A percentile compares a stretch with the other conserved stretches of the same genome.
Evolutionary conservation across 2,113 vertebrate species (phyloP).

Genomic region (Gadus chalcogrammus): DNA sequence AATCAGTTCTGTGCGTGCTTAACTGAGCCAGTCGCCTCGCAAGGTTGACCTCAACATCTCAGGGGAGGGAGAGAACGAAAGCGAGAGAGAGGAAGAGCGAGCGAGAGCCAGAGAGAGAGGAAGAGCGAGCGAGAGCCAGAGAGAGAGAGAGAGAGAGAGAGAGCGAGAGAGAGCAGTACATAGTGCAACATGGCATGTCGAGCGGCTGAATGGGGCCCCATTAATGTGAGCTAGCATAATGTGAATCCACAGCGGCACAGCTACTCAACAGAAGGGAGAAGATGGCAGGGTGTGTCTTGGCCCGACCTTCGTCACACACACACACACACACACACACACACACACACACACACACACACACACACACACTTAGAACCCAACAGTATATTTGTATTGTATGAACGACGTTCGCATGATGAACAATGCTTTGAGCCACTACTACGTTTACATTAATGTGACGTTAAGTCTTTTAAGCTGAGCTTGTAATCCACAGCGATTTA

Average conservation of each 20-base stretch:
- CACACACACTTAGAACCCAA: too few species aligned
- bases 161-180: conserved; percentile 18
- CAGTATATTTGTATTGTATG: too few species aligned
- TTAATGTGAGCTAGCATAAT: conserved; percentile 35
- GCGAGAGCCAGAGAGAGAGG: neutral
- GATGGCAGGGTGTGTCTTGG: too few species aligned
- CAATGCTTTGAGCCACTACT: too few species aligned
- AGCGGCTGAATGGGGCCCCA: conserved; percentile 40
- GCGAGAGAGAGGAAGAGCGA: neutral
- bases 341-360: too few species aligned
- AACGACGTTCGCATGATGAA: too few species aligned
- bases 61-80: conserved; percentile 30
- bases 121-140: neutral
- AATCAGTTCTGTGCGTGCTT: conserved; percentile 69
- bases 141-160: neutral
- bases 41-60: conserved; percentile 48
- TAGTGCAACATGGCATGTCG: conserved; percentile 36
- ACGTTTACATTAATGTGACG: too few species aligned
- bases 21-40: conserved; percentile 59
- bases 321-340: too few species aligned
- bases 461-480: conserved; percentile 1
- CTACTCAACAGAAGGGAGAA: too few species aligned
- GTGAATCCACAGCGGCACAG: conserved; percentile 14
- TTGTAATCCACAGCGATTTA: neutral
- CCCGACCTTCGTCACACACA: too few species aligned